Evolutionary conservation across 2,888 invertebrate genomes (phyloP), one percentile per base, ranked within the genome.

Genomic region (Drosophila pseudotakahashii): DNA sequence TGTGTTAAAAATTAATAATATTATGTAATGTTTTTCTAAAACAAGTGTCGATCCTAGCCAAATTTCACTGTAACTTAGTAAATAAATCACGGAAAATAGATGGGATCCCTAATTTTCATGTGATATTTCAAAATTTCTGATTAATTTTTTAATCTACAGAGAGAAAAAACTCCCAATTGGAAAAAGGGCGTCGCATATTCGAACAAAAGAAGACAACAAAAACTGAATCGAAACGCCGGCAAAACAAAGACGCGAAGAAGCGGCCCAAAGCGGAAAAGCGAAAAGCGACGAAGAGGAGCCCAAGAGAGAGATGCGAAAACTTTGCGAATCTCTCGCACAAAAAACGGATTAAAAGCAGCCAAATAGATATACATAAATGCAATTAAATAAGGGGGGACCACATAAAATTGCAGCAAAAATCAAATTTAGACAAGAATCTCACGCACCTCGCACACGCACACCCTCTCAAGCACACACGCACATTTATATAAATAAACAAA

Each of bases 191-290:
- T 70, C 36, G 52, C 63, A 71, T 41, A 19, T 41, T 32, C 60
- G 37, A 36, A 44, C 44, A 51, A 47, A 34, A 62, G n/a, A 7
- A 64, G 77, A 81, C 77, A 81, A 82, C 83, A 81, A 75, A 81
- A 75, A 79, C 69, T 26, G 26, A 26, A 26, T 26, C 26, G 50
- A 76, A 68, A 73, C 70, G 81, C 86, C 84, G 84, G 84, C 84
- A 84, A 78, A 85, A 84, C 83, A 85, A 83, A 85, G 78, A 78
- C 83, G 81, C 79, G 79, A 82, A 81, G 64, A 73, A 58, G 60
- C 57, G 41, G 54, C 72, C 71, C 48, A 81, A 76, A 82, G 47
- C 55, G 66, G 51, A 60, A 37, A 30, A 63, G 61, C 16, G 64
- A 41, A 48, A 57, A 54, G 19, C 52, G 54, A 71, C 60, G 53